Conservation (phyloP, 2,113 vertebrate genomes). For the Thinocorus orbignyianus region DNA sequence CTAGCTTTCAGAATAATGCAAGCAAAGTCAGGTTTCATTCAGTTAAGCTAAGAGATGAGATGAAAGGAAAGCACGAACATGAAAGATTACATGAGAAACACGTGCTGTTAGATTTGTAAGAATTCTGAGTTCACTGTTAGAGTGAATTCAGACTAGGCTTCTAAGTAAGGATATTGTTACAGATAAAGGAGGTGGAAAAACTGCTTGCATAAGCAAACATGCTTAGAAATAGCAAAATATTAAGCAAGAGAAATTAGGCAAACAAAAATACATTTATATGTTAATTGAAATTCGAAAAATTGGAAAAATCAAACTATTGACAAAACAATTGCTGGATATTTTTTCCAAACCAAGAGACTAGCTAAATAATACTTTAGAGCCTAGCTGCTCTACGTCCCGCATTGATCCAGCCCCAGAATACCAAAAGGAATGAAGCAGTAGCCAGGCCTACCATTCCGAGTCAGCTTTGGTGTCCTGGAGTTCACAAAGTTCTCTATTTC, state of each 20-base stretch:
- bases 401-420: neutral
- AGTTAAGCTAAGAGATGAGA: neutral
- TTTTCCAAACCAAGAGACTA: neutral
- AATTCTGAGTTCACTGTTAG: neutral
- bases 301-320: neutral
- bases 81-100: neutral
- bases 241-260: neutral
- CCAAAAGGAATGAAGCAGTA: neutral
- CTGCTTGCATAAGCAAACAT: neutral
- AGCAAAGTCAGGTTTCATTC: neutral
- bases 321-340: neutral
- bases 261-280: neutral
- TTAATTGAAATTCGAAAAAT: neutral
- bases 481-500: constrained; percentile 92
- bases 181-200: neutral
- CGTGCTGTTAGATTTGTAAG: neutral
- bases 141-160: neutral
- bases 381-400: neutral
- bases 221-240: neutral
- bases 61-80: neutral
- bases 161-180: neutral
- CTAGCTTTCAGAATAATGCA: neutral
- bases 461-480: constrained; percentile 87
- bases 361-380: neutral
- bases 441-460: constrained; percentile 84